Percentiles rank a stretch among this genome's conserved stretches.
Conservation (phyloP, 2,888 invertebrate species). For the Ariolimax columbianus region DNA sequence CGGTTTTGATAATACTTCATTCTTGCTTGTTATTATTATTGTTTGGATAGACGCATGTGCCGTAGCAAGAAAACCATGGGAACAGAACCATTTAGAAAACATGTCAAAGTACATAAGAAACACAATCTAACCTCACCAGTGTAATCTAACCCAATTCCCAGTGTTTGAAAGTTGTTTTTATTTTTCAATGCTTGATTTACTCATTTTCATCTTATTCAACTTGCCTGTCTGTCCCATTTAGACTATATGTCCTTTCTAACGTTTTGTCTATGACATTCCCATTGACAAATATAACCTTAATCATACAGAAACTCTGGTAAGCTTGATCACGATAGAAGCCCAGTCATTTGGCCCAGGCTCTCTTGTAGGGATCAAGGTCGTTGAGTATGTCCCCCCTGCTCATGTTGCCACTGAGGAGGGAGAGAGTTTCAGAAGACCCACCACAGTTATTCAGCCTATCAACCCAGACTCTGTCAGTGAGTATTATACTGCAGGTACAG, state of each 20-base stretch:
- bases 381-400: slow-evolving; percentile 85
- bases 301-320: slow-evolving; percentile 80
- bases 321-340: slow-evolving; percentile 84
- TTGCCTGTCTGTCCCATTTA: background rate
- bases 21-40: no score
- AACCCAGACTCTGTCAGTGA: slow-evolving; percentile 52
- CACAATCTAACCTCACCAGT: no score
- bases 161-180: no score
- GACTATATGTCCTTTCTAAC: background rate
- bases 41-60: no score
- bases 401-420: slow-evolving; percentile 53
- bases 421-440: slow-evolving; percentile 36
- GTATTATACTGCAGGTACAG: background rate
- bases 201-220: background rate
- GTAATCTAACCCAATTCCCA: no score
- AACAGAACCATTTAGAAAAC: no score
- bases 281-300: background rate
- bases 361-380: slow-evolving; percentile 96
- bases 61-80: no score
- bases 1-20: no score
- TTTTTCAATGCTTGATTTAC: no score
- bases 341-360: slow-evolving; percentile 98
- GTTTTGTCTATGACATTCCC: background rate
- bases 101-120: no score
- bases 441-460: slow-evolving; percentile 50